These are phyloP conservation scores for Embidobia sp. DNA, from an alignment of 2,888 invertebrate species.

Conservation along the genomic window DNA sequence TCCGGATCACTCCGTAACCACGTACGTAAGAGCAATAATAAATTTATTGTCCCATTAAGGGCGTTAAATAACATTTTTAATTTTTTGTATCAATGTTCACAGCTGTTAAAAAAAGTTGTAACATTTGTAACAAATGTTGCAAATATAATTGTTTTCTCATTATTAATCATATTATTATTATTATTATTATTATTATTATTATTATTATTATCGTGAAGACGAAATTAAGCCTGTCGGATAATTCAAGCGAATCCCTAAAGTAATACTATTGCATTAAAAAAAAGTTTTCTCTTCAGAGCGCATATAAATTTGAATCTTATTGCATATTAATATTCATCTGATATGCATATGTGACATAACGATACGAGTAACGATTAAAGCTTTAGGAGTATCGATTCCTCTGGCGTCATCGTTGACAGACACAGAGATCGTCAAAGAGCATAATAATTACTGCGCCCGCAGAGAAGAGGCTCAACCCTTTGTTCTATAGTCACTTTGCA, in stretches of 20 bases:
- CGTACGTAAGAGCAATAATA: conserved; percentile 13
- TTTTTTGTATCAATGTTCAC: too few species aligned
- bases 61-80: conserved; percentile 6
- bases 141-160: too few species aligned
- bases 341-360: conserved; percentile 65
- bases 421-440: conserved; percentile 80
- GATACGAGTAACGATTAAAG: conserved; percentile 74
- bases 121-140: too few species aligned
- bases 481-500: conserved; percentile 81
- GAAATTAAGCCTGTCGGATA: too few species aligned
- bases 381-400: conserved; percentile 79
- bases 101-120: too few species aligned
- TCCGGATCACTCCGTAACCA: conserved; percentile 30
- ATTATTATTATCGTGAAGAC: too few species aligned
- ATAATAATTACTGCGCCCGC: conserved; percentile 80
- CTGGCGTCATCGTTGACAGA: conserved; percentile 76
- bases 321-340: conserved; percentile 53
- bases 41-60: conserved; percentile 11
- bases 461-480: conserved; percentile 81
- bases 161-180: too few species aligned
- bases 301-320: conserved; percentile 47
- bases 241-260: too few species aligned
- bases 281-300: not conserved
- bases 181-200: too few species aligned
- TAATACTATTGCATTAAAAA: conserved; percentile 18